Evolutionary conservation across 2,113 vertebrate genomes (phyloP).

Genomic region (Crotalus helleri): DNA sequence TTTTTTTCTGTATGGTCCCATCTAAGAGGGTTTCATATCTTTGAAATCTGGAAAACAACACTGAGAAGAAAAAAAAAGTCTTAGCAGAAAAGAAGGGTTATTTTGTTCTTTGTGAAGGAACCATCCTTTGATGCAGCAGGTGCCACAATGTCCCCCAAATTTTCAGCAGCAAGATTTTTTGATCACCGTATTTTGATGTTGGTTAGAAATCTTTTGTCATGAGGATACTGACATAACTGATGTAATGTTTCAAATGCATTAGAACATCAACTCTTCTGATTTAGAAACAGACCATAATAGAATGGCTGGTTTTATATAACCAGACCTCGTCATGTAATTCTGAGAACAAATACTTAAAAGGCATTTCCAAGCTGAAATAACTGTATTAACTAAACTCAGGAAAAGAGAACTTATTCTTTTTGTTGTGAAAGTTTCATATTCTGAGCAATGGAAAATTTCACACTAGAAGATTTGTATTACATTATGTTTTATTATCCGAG

Average conservation of each 20-base stretch:
- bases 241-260: neutral
- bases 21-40: neutral
- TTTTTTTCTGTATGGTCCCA: neutral
- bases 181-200: neutral
- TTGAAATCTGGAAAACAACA: neutral
- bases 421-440: neutral
- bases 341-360: neutral
- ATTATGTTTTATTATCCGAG: neutral
- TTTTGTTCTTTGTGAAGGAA: neutral
- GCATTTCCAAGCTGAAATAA: constrained; percentile 24
- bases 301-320: neutral
- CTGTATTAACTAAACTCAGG: neutral
- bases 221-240: neutral
- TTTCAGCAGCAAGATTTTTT: neutral
- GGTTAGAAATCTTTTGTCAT: neutral
- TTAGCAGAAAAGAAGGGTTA: neutral
- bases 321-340: neutral
- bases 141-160: neutral
- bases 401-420: neutral
- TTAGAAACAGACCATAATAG: neutral
- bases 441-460: constrained; percentile 22
- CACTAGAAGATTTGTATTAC: constrained; percentile 4
- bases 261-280: neutral
- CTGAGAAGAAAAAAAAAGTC: neutral
- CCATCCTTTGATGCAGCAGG: neutral